Conservation (phyloP, 2,797 vertebrate species). For the Catharus ustulatus region DNA sequence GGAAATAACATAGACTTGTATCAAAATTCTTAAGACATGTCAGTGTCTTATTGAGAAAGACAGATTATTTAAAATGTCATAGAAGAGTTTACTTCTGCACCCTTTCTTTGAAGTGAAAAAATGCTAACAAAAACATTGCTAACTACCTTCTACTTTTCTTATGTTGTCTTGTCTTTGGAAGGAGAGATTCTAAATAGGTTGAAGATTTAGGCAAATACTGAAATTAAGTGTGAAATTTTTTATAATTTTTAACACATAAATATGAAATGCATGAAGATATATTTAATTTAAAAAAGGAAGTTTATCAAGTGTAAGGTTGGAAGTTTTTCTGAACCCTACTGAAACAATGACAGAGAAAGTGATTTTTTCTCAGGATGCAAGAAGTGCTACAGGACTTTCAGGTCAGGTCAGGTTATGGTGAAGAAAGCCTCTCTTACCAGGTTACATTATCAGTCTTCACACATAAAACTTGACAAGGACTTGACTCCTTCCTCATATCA, state of each 20-base stretch:
- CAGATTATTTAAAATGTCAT: not conserved
- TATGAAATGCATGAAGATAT: not conserved
- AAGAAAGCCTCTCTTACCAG: not conserved
- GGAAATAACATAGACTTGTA: not conserved
- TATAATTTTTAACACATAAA: not conserved
- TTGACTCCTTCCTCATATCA: not conserved
- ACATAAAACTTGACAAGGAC: too few relatives aligned
- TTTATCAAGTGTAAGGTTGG: not conserved
- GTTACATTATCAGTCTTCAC: not conserved
- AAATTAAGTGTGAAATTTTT: not conserved
- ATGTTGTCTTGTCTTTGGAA: not conserved
- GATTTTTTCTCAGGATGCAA: not conserved
- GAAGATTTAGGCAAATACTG: not conserved
- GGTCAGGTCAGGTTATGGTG: not conserved
- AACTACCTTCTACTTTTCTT: not conserved
- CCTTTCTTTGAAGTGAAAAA: not conserved
- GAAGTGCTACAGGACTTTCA: not conserved
- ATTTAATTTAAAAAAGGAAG: not conserved
- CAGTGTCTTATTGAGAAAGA: not conserved
- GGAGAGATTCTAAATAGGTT: not conserved
- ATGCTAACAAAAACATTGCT: not conserved
- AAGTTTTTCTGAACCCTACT: not conserved
- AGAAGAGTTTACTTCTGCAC: not conserved
- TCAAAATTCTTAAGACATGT: not conserved
- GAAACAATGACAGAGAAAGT: not conserved